Base-by-base conservation (phyloP, 1,140 invertebrate species). In the Leptinotarsa undecemlineata region DNA sequence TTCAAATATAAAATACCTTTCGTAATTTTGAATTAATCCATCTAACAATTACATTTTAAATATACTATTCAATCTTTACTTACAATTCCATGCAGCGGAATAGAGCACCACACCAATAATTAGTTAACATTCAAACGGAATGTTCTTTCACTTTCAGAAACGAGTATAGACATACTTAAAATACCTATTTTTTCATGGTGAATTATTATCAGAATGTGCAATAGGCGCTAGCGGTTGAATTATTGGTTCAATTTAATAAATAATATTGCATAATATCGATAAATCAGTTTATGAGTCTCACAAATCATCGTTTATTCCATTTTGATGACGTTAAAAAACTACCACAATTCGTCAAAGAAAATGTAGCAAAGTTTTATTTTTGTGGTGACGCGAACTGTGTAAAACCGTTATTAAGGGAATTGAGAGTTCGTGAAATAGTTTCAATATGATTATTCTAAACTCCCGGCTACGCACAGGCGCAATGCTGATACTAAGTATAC, bases 131-230 rank as follows among this genome's bases (percentile, higher is more conserved):
- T 66, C 3, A 17, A 66, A 20, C 14, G 63, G 63, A 66, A 66
- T 66, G 63, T 66, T 66, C 63, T 66, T 66, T 66, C 63, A 66
- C 63, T 66, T 23, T 19, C n/a, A 66, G 20, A 66, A 66, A 66
- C 63, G 20, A 66, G 63, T 23, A 66, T 17, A 66, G 8, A 21
- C 63, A 57, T 57, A 57, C 17, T 57, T 57, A 17, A 57, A 57
- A 57, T 57, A 57, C 15, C 51, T 5, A 57, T 57, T 57, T 57
- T 57, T 57, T 57, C 51, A 57, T 57, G 51, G 17, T 57, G 51
- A 57, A 57, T 57, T 57, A n/a, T 57, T 4, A 19, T 17, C n/a
- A 6, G 6, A 57, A 57, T 57, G 13, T 57, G 51, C n/a, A 57
- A 57, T 17, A 57, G 51, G 51, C 51, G 51, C 51, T 57, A 8